Evolutionary conservation across 2,888 invertebrate species (phyloP).

Genomic region (Pegoplata infirma): DNA sequence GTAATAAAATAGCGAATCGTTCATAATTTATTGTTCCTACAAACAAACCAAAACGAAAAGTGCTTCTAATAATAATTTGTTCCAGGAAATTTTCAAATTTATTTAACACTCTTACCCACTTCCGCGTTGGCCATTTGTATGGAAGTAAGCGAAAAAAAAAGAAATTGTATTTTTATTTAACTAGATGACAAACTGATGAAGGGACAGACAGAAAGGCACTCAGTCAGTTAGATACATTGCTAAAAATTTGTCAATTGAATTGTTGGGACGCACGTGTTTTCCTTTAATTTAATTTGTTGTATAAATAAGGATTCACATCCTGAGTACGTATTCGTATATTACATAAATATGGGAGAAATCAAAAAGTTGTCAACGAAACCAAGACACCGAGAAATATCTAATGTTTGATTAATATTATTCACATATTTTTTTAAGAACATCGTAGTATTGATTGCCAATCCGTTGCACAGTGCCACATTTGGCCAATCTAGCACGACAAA

Average conservation of each 20-base stretch:
- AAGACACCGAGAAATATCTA: no score
- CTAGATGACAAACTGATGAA: neutral
- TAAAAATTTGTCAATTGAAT: constrained; percentile 47
- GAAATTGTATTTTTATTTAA: constrained; percentile 30
- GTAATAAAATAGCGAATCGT: no score
- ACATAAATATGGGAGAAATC: no score
- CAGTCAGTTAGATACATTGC: constrained; percentile 40
- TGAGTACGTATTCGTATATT: neutral
- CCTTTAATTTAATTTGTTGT: constrained; percentile 34
- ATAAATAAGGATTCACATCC: constrained; percentile 33
- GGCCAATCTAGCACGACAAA: no score
- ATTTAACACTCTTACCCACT: neutral
- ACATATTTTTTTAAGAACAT: no score
- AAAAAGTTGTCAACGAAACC: no score
- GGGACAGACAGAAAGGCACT: no score
- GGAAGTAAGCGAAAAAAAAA: constrained; percentile 35
- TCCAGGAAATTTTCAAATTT: neutral
- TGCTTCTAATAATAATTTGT: constrained; percentile 15
- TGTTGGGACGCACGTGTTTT: constrained; percentile 44
- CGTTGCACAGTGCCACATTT: no score
- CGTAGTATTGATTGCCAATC: no score
- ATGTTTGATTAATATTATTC: no score
- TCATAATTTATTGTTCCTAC: no score
- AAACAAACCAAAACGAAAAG: neutral
- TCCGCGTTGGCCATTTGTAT: constrained; percentile 9